Evolutionary conservation across 2,113 vertebrate species (phyloP), one percentile per base, ranked within the genome.

Genomic region (Speoplatyrhinus poulsoni): DNA sequence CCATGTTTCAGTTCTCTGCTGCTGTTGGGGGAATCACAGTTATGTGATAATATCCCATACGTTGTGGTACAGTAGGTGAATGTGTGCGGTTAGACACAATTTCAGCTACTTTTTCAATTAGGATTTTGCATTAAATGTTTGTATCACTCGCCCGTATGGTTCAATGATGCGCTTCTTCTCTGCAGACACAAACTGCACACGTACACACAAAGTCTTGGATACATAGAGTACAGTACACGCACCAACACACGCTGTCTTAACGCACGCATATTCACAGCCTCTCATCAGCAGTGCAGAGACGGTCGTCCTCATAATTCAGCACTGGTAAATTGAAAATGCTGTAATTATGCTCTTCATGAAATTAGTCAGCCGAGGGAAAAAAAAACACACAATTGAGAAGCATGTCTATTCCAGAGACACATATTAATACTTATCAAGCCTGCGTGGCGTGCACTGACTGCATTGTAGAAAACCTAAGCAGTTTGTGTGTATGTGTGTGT

Each of bases 301-400:
- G 36, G 72, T 63, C 62, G 61, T 64, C 65, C 72, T 78, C 73
- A 62, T 81, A 81, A 80, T 73, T 85, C 76, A 65, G 78, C 79
- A 73, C 73, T 76, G 75, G 77, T 69, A 83, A 89, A 91, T 84
- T 84, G 88, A 84, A 92, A 90, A 87, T 60, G 79, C 80, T 84
- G 86, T 89, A 90, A 90, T 92, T 91, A 88, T 70, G 84, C 82
- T 89, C 87, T 87, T 88, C 84, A 87, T 90, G 82, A 87, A 92
- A 88, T 90, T 85, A 90, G 85, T 82, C 75, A 75, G 80, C 69
- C 33, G 72, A 72, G 81, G 26, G 26, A 3, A 26, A 82, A 70
- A 79, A 85, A 69, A 79, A 85, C 83, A 62, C 81, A 80, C 81
- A 80, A 81, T 65, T 77, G 82, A 88, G 86, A 72, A 81, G 84